phyloP scores from a whole-genome alignment of 2,797 vertebrate species.

The Craterocephalus amniculus region DNA sequence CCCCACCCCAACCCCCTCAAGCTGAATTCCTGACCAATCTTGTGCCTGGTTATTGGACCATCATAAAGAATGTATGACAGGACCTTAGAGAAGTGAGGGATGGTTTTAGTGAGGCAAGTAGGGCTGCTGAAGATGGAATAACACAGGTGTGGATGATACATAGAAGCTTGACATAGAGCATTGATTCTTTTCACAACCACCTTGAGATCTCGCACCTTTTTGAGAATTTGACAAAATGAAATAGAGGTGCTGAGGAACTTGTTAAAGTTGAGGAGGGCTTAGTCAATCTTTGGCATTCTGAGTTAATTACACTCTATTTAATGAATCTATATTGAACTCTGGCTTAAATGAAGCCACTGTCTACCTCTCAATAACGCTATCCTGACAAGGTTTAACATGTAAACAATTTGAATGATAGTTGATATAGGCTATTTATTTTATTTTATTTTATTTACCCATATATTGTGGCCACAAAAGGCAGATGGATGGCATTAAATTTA shows the following conservation, averaged over 20 bases:
- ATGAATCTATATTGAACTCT: background rate
- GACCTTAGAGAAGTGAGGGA: constrained; percentile 65
- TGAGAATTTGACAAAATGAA: constrained; percentile 45
- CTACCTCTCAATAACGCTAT: background rate
- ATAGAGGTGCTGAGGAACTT: constrained; percentile 1
- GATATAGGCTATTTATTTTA: background rate
- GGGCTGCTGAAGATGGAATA: constrained; percentile 63
- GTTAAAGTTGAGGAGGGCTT: constrained; percentile 17
- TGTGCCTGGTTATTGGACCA: constrained; percentile 49
- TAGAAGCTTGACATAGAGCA: constrained; percentile 61
- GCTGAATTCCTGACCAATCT: constrained; percentile 72
- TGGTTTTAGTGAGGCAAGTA: constrained; percentile 55
- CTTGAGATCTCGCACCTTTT: constrained; percentile 49
- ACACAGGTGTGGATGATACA: constrained; percentile 52
- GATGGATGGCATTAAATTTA: constrained; percentile 22
- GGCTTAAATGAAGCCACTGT: background rate
- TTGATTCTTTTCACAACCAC: constrained; percentile 51
- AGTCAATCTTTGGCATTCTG: background rate
- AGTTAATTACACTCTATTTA: background rate
- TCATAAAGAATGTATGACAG: constrained; percentile 81
- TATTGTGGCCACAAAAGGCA: constrained; percentile 1
- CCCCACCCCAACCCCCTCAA: constrained; percentile 29
- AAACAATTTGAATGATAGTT: background rate
- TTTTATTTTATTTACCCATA: background rate
- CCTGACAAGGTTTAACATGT: constrained; percentile 1